A percentile compares a stretch with the other conserved stretches of the same genome.
phyloP scores from a whole-genome alignment of 2,888 invertebrate species.

The Lasioglossum lativentre region DNA sequence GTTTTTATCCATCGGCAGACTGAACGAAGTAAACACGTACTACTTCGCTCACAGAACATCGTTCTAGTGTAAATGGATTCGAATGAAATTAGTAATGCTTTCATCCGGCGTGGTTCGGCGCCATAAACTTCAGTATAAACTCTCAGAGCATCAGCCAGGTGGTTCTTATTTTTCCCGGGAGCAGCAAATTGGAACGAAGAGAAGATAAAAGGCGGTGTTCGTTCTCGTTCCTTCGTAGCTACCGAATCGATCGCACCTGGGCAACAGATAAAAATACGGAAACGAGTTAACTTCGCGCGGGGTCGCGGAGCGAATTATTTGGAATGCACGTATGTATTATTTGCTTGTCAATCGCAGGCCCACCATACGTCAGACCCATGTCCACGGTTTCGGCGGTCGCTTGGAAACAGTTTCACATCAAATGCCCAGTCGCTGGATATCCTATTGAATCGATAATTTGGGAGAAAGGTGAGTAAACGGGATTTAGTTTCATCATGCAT shows the following conservation, averaged over 20 bases:
- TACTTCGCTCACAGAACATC: neutral
- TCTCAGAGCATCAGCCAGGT: slow-evolving; percentile 6
- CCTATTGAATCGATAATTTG: slow-evolving; percentile 86
- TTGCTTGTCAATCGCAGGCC: slow-evolving; percentile 78
- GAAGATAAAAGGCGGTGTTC: slow-evolving; percentile 21
- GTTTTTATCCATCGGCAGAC: neutral
- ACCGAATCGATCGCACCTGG: slow-evolving; percentile 13
- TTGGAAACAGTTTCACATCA: slow-evolving; percentile 85
- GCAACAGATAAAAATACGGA: neutral
- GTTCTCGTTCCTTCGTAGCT: neutral
- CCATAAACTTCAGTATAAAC: slow-evolving; percentile 4
- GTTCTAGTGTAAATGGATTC: slow-evolving; percentile 11
- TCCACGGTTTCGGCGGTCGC: slow-evolving; percentile 84
- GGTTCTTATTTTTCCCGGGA: slow-evolving; percentile 16
- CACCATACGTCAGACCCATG: slow-evolving; percentile 84
- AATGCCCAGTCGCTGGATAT: slow-evolving; percentile 86
- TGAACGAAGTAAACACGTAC: neutral
- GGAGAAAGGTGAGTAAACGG: slow-evolving; percentile 85
- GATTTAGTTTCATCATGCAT: neutral
- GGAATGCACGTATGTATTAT: slow-evolving; percentile 48
- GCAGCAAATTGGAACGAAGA: slow-evolving; percentile 6
- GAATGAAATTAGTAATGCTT: slow-evolving; percentile 20
- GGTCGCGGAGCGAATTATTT: slow-evolving; percentile 6
- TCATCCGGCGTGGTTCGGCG: slow-evolving; percentile 2
- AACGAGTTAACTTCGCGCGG: neutral